Conservation (phyloP, 2,888 invertebrate genomes). For the Cryptus armator region DNA sequence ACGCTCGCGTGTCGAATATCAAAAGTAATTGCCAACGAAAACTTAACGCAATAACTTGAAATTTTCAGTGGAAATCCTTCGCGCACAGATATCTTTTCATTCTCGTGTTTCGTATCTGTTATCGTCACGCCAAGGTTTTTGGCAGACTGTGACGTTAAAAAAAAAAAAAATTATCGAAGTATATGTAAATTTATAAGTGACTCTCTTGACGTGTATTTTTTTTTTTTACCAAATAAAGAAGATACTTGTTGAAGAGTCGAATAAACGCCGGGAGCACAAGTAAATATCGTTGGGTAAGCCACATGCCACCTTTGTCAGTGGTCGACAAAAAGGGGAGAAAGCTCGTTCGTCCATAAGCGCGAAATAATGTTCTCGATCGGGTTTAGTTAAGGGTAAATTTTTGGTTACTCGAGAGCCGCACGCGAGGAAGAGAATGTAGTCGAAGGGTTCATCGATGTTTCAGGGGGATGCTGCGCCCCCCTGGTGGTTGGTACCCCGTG, state of each 20-base stretch:
- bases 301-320: constrained; percentile 62
- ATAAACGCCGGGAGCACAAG: constrained; percentile 16
- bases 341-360: constrained; percentile 42
- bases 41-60: constrained; percentile 82
- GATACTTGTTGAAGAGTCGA: constrained; percentile 6
- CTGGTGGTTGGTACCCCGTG: constrained; percentile 68
- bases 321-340: constrained; percentile 3
- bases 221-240: not conserved
- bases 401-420: constrained; percentile 63
- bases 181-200: too few species aligned
- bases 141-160: too few species aligned
- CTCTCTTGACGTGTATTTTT: not conserved
- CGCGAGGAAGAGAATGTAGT: constrained; percentile 36
- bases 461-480: constrained; percentile 36
- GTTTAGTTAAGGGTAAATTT: constrained; percentile 64
- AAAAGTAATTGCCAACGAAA: constrained; percentile 84
- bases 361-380: constrained; percentile 66
- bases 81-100: constrained; percentile 6
- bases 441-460: constrained; percentile 55
- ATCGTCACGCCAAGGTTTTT: not conserved
- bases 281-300: constrained; percentile 61
- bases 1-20: constrained; percentile 84
- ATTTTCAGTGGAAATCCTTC: constrained; percentile 61
- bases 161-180: too few species aligned
- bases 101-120: not conserved